Conservation (phyloP, 2,113 vertebrate genomes). For the Chaenogobius annularis region DNA sequence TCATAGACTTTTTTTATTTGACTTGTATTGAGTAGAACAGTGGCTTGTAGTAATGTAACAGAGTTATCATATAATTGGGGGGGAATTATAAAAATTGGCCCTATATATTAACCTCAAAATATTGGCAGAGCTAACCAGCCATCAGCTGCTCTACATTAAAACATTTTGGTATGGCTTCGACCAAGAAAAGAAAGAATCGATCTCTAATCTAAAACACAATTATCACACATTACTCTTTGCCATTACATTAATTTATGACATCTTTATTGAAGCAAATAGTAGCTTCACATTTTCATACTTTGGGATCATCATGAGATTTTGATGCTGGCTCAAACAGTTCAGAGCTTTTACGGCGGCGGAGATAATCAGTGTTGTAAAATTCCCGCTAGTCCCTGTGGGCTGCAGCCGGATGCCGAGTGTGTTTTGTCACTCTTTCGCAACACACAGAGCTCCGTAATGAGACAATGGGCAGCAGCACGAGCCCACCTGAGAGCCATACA, state of each 20-base stretch:
- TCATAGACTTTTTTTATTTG: no score
- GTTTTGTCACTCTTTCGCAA: slow-evolving; percentile 25
- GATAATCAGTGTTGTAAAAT: slow-evolving; percentile 32
- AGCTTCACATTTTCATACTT: not conserved
- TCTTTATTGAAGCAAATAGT: not conserved
- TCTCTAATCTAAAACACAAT: not conserved
- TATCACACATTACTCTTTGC: not conserved
- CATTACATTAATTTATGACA: not conserved
- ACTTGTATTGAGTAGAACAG: no score
- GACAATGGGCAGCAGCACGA: not conserved
- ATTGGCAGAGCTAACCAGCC: no score
- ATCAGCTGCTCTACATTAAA: no score
- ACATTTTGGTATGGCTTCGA: no score
- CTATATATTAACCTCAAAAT: no score
- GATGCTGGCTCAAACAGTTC: slow-evolving; percentile 12
- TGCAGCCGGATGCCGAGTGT: slow-evolving; percentile 14
- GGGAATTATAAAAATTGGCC: no score
- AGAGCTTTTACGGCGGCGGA: slow-evolving; percentile 4
- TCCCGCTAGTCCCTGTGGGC: slow-evolving; percentile 7
- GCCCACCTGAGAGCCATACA: slow-evolving; percentile 40
- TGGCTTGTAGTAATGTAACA: no score
- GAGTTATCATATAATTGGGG: no score
- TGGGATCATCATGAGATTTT: slow-evolving; percentile 10
- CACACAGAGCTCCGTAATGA: slow-evolving; percentile 18
- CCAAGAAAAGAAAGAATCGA: no score